Base-by-base conservation (phyloP, 2,797 vertebrate genomes). In the Xerus rutilus region DNA sequence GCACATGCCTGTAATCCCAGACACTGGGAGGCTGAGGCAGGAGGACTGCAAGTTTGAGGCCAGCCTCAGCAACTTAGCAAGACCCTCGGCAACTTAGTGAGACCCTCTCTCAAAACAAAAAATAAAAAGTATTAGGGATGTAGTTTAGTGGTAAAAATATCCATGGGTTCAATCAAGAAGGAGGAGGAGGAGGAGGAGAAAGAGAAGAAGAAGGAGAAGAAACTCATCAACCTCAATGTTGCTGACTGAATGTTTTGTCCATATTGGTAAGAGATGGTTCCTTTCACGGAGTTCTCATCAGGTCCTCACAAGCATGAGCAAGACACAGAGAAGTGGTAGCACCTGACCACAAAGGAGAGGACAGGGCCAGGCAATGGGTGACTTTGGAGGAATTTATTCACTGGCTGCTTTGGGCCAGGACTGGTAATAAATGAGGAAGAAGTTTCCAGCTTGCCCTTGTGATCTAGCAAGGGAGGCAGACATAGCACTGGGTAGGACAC, bases 401-500 rank as follows among this genome's bases (percentile, higher is more conserved):
- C 81, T 89, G 67, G n/a, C 47, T 54, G 47, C 30, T 83, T 73
- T 54, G 87, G 59, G 47, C 28, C 25, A 2, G 49, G 21, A 11
- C 77, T 84, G 30, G 72, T 30, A 76, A 82, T 30, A 70, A 30
- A 21, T 47, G 35, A 88, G 18, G 23, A 89, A 84, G 57, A 78
- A 28, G 32, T 88, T 70, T 86, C 57, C 5, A 30, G 59, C 47
- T 79, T 69, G 35, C n/a, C 81, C 21, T 69, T 90, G 74, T 47
- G 45, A 25, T 54, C 78, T 79, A 32, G 47, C 43, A 74, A 49
- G 18, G 11, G 8, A 9, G 10, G 43, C 21, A 43, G 70, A 57
- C 10, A 20, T 10, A 25, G 45, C 43, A 70, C 11, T 0, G 59
- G n/a, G 0, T 23, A 3, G 0, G 9, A 30, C 18, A 8, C 25